Base-by-base conservation (phyloP, 2,113 vertebrate species). In the Equus quagga region DNA sequence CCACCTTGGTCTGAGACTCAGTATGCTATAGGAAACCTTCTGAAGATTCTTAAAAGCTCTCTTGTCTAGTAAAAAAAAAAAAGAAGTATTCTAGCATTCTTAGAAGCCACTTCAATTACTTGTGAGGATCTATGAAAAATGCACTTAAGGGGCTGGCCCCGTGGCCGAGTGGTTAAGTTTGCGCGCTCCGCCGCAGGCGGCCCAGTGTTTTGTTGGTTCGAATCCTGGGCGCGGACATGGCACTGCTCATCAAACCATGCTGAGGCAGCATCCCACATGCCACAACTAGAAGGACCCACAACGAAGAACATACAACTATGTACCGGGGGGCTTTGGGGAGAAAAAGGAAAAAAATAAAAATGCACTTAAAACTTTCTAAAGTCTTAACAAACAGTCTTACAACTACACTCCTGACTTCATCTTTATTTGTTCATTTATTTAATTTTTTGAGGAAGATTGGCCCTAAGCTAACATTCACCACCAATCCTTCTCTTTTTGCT, bases 31-130 rank as follows among this genome's bases (percentile, higher is more conserved):
- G 23, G 75, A 91, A 81, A 62, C 13, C 73, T 26, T 13, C 31
- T 46, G 67, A 79, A 86, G 82, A 81, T 72, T 81, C 75, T 81
- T 86, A 56, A 88, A 96, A 92, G 14, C 58, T 82, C 26, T 94
- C 93, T 84, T 84, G 18, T 79, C 33, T 91, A 62, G 33, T 67
- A 51, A 54, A 41, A 41, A 56, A 54, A 76, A 89, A 65, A 64
- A 18, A 44, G 62, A 84, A 62, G 21, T 44, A 79, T 84, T 78
- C 80, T 84, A 89, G 6, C 10, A 62, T 96, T 84, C 79, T 93
- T 84, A 83, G 33, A 89, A 78, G 62, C 23, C 54, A 82, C 65
- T 86, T 80, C 8, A 23, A 72, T 81, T 87, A 80, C 65, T 92
- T 65, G 21, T 78, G 14, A 58, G n/a, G 21, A 26, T 76, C 33